phyloP scores from a whole-genome alignment of 2,797 vertebrate genomes.

The Argyrosomus regius region DNA sequence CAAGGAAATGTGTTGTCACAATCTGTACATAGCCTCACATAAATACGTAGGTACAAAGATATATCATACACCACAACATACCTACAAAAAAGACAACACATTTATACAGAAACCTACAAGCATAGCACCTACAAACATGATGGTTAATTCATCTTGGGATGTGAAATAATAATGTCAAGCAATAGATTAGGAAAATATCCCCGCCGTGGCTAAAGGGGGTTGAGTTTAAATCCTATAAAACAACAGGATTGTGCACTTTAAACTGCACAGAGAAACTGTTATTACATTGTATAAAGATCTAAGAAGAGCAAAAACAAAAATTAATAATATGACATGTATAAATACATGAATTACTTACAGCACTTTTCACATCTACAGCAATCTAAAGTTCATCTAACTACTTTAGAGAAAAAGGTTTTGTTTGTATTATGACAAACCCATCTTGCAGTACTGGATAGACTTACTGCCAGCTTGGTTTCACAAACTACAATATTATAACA shows the following conservation, averaged over 20 bases:
- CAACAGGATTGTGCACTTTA: background rate
- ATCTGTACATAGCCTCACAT: too few relatives aligned
- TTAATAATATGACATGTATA: background rate
- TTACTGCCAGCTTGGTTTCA: background rate
- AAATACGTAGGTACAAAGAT: too few relatives aligned
- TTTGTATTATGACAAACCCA: background rate
- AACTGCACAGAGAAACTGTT: background rate
- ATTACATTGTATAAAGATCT: background rate
- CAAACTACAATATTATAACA: background rate
- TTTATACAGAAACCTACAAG: too few relatives aligned
- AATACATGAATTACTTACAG: background rate
- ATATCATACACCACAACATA: too few relatives aligned
- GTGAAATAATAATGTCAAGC: background rate
- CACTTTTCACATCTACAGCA: too few relatives aligned
- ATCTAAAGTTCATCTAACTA: background rate
- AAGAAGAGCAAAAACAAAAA: background rate
- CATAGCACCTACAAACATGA: too few relatives aligned
- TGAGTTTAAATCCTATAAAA: slow-evolving; percentile 4
- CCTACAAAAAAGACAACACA: too few relatives aligned
- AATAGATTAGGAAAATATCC: slow-evolving; percentile 2
- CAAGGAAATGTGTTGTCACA: too few relatives aligned
- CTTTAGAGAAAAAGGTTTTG: background rate
- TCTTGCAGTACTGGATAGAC: background rate
- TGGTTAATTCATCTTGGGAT: background rate
- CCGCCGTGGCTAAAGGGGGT: background rate